Conservation (phyloP, 1,140 invertebrate species). For the Cherax destructor region DNA sequence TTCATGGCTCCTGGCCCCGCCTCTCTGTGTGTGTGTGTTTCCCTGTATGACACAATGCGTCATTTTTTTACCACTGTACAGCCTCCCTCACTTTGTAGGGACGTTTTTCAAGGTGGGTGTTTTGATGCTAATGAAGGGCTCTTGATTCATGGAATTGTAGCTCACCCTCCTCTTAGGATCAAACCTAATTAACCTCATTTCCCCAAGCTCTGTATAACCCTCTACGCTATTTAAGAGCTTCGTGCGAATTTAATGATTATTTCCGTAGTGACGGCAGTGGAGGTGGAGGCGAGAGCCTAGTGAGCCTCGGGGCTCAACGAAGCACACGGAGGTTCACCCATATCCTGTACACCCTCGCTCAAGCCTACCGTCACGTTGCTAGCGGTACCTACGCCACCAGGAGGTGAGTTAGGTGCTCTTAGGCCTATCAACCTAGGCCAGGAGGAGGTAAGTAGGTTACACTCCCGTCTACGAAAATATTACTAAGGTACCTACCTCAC, state of each 20-base stretch:
- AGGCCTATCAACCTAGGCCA: not conserved
- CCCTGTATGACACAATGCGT: too few relatives aligned
- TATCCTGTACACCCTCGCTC: conserved; percentile 16
- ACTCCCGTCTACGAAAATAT: too few relatives aligned
- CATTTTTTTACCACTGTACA: too few relatives aligned
- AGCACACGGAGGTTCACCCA: not conserved
- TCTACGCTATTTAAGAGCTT: not conserved
- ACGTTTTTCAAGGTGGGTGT: too few relatives aligned
- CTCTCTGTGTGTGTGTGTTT: too few relatives aligned
- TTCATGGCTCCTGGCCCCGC: too few relatives aligned
- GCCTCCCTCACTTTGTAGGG: too few relatives aligned
- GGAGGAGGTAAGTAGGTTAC: not conserved
- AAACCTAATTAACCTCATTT: not conserved
- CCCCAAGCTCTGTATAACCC: not conserved
- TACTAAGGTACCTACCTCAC: too few relatives aligned
- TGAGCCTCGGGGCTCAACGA: not conserved
- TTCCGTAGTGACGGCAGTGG: not conserved
- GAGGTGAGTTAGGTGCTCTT: conserved; percentile 16
- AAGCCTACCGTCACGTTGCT: conserved; percentile 23
- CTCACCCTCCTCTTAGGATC: not conserved
- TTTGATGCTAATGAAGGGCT: too few relatives aligned
- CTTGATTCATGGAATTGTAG: too few relatives aligned
- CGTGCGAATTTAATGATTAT: not conserved
- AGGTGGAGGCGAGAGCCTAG: conserved; percentile 1
- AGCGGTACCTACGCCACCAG: conserved; percentile 29